Evolutionary conservation across 2,113 vertebrate genomes (phyloP).

Genomic region (Burhinus bistriatus): DNA sequence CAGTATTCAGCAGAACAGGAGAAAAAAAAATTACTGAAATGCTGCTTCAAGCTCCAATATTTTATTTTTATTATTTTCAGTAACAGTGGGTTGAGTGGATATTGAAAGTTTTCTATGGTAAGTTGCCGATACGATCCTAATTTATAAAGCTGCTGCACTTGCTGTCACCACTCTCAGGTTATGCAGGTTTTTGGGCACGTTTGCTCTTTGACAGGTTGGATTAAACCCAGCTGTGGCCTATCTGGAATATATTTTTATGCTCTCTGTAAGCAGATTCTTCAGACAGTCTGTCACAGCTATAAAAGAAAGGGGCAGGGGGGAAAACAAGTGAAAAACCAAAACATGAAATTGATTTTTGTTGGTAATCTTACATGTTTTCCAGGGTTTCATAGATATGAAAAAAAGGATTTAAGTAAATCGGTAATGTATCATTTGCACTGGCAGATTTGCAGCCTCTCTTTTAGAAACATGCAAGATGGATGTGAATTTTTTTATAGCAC

Average conservation of each 20-base stretch:
- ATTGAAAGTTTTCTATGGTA: neutral
- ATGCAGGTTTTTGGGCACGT: neutral
- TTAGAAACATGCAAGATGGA: neutral
- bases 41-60: neutral
- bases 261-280: neutral
- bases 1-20: neutral
- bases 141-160: neutral
- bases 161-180: neutral
- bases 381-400: neutral
- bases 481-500: neutral
- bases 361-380: neutral
- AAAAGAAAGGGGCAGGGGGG: neutral
- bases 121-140: neutral
- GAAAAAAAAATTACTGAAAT: neutral
- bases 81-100: neutral
- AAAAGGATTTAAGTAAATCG: neutral
- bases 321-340: neutral
- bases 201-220: neutral
- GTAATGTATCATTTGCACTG: neutral
- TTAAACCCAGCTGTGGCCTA: neutral
- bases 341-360: neutral
- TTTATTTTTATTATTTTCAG: neutral
- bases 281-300: neutral
- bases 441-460: neutral
- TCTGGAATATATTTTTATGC: neutral